These are phyloP conservation scores for Myanophis thanlyinensis DNA, from an alignment of 2,113 vertebrate species.

Conservation along the genomic window DNA sequence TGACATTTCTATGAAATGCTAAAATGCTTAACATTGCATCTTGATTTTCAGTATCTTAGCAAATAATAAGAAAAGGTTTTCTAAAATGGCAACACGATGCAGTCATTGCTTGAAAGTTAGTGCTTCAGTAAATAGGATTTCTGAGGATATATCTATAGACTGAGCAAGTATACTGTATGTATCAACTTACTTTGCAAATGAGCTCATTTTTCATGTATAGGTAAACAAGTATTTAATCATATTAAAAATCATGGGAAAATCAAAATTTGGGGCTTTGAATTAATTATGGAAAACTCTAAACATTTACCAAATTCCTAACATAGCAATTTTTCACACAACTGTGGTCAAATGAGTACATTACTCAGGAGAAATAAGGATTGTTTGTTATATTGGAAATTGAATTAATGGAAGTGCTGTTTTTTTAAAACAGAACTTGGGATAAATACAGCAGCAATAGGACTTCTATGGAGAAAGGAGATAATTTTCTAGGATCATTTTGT, in stretches of 20 bases:
- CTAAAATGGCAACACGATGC: not conserved
- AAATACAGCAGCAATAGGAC: not conserved
- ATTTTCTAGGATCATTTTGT: not conserved
- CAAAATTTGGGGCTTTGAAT: not conserved
- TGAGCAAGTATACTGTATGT: not conserved
- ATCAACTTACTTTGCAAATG: not conserved
- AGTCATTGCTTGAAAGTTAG: not conserved
- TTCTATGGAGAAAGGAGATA: not conserved
- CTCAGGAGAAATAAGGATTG: slow-evolving; percentile 3
- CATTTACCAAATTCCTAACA: slow-evolving; percentile 6
- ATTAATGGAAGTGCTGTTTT: not conserved
- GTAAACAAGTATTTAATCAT: not conserved
- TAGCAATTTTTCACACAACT: slow-evolving; percentile 12
- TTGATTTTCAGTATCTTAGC: not conserved
- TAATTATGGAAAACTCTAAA: slow-evolving; percentile 6
- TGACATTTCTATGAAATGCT: slow-evolving; percentile 40
- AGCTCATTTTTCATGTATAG: not conserved
- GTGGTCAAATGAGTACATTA: slow-evolving; percentile 8
- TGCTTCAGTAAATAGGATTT: not conserved
- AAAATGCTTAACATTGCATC: slow-evolving; percentile 49
- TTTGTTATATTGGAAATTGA: slow-evolving; percentile 8
- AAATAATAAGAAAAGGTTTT: not conserved
- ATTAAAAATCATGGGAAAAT: not conserved
- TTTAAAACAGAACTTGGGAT: not conserved
- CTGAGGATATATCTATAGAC: not conserved